Base-by-base conservation (phyloP, 2,113 vertebrate species). In the Leuciscus idus region DNA sequence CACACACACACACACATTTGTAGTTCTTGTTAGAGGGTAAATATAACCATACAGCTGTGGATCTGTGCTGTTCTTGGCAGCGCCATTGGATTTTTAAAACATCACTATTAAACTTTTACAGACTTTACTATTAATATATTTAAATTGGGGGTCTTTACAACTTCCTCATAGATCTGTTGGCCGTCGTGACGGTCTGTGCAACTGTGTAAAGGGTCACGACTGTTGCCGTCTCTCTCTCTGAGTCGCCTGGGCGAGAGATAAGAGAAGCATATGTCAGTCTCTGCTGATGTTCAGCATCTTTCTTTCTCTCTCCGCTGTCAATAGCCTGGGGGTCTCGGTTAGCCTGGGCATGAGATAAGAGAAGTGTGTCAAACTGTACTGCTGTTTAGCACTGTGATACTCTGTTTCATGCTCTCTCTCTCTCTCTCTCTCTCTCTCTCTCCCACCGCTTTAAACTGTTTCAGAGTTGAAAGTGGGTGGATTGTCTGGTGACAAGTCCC, bases 331-430 rank as follows among this genome's bases (percentile, higher is more conserved):
- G 88, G 81, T 39, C 76, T 89, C 81, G 26, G 26, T 74, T 70
- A 73, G 74, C 48, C 68, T 81, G 87, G 87, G 81, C 81, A 76
- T 26, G 55, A 70, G 87, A 89, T 89, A 86, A 86, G 85, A 89
- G 82, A 78, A 89, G 80, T 66, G 33, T 85, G 77, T 87, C 85
- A 82, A 87, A 85, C 30, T 79, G 61, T 80, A 72, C 48, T 78
- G 59, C 52, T 77, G 78, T 55, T 72, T 83, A 88, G 39, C 64
- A 28, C 36, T 62, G 57, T 64, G n/a, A 75, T 85, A 28, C 78
- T 64, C 55, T n/a, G 28, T 73, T 64, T 81, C 85, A 66, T 83
- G 33, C 48, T 80, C 74, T 73, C 50, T 73, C 73, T 77, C 80
- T 21, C 52, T 26, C 70, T 48, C 46, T 12, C 46, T 48, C 46